phyloP scores from a whole-genome alignment of 2,113 vertebrate species.

The Sinocyclocheilus grahami region DNA sequence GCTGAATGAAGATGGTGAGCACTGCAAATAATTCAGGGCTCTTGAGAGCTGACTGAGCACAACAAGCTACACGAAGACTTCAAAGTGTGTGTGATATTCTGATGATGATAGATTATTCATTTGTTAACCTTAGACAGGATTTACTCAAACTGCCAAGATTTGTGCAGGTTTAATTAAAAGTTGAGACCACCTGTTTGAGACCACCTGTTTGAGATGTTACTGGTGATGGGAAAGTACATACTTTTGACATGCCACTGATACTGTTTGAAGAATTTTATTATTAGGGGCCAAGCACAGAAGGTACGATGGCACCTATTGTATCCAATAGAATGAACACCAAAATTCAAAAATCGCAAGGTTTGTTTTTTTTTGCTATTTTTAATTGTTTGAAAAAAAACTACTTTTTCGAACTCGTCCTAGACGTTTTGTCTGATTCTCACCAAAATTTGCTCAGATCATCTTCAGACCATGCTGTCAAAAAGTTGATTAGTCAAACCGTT shows the following conservation, averaged over 20 bases:
- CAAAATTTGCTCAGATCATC: too few species aligned
- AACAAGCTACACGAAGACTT: background rate
- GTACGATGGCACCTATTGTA: too few species aligned
- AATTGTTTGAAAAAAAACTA: too few species aligned
- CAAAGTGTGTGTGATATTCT: background rate
- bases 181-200: background rate
- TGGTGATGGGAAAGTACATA: background rate
- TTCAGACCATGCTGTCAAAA: too few species aligned
- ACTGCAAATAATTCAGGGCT: constrained; percentile 6
- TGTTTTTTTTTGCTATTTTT: too few species aligned
- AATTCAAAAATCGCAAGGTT: too few species aligned
- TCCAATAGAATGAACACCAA: too few species aligned
- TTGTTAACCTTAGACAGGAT: background rate
- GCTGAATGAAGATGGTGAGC: background rate
- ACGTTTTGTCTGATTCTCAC: too few species aligned
- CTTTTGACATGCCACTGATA: background rate
- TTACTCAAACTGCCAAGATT: background rate
- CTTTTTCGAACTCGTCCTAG: too few species aligned
- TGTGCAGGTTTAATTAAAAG: background rate
- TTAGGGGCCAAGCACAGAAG: background rate
- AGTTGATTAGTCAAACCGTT: too few species aligned
- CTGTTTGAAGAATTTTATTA: background rate
- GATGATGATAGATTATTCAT: constrained; percentile 15
- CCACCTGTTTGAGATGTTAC: background rate
- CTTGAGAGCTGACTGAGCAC: constrained; percentile 24